Evolutionary conservation across 2,888 invertebrate genomes (phyloP), one percentile per base, ranked within the genome.

Genomic region (Meiosimyza decipiens): DNA sequence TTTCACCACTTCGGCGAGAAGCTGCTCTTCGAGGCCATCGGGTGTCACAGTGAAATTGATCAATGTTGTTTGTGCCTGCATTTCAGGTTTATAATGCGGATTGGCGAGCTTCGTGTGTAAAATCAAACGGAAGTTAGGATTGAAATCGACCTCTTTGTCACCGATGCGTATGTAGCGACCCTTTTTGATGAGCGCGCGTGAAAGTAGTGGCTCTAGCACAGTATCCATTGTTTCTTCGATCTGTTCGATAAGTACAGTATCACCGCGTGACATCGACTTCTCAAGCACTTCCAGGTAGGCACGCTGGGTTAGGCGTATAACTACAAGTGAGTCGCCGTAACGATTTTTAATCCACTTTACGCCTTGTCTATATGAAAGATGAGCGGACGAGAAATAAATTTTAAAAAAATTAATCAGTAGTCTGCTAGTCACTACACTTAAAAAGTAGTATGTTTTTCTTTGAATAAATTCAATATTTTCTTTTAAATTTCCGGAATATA

Each of bases 31-130:
- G n/a, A 98, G 89, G 50, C 96, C 98, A 85, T 97, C 97, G 83
- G 92, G 91, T 0, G 98, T 98, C 2, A 98, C 98, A 0, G 97
- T 98, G 81, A 98, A 98, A 88, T 98, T 98, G 76, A 98, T 97
- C 18, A 98, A 90, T 1, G 97, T 97, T 47, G 96, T 95, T 88
- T 98, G 98, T 0, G 98, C 98, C 88, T 98, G 98, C 91, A 98
- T 95, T 88, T 98, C 98, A 0, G 98, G 98, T 84, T 97, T 96
- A 85, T 97, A 98, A 88, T 98, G 97, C 1, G 98, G 98, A 88
- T 98, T 98, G 2, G 95, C 96, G 74, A 98, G 88, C 87, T 98
- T 98, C 0, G 98, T 98, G 85, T 98, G 98, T 1, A 98, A 86
- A 76, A 98, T 92, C 3, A 98, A 89, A 12, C 93, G 91, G 88